Conservation (phyloP, 2,888 invertebrate genomes). For the Phaedon cochleariae region DNA sequence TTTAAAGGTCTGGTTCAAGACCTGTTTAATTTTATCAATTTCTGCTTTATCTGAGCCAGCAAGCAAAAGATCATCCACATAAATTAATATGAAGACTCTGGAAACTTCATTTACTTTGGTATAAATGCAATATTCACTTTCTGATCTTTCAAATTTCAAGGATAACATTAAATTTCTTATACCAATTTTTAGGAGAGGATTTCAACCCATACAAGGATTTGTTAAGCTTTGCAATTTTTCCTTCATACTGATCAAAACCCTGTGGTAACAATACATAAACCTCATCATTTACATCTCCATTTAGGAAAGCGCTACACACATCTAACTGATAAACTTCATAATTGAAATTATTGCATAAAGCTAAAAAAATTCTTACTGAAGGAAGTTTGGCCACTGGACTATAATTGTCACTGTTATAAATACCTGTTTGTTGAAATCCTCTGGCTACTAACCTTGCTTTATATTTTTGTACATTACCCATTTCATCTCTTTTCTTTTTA, state of each 20-base stretch:
- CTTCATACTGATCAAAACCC: too few relatives aligned
- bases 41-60: conserved; percentile 15
- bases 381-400: too few relatives aligned
- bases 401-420: too few relatives aligned
- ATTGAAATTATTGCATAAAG: too few relatives aligned
- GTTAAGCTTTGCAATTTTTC: too few relatives aligned
- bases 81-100: conserved; percentile 4
- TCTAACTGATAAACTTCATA: too few relatives aligned
- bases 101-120: background rate
- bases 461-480: background rate
- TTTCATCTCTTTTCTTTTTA: conserved; percentile 11
- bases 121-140: conserved; percentile 12
- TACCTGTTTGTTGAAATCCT: background rate
- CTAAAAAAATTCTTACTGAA: too few relatives aligned
- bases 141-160: conserved; percentile 2
- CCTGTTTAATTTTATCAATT: conserved; percentile 16
- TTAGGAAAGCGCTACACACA: too few relatives aligned
- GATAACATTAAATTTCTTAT: conserved; percentile 4
- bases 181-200: background rate
- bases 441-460: conserved; percentile 25
- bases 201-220: background rate
- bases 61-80: conserved; percentile 27
- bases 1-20: conserved; percentile 13
- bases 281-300: too few relatives aligned
- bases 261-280: too few relatives aligned